Evolutionary conservation across 2,797 vertebrate species (phyloP).

Genomic region (Erpetoichthys calabaricus): DNA sequence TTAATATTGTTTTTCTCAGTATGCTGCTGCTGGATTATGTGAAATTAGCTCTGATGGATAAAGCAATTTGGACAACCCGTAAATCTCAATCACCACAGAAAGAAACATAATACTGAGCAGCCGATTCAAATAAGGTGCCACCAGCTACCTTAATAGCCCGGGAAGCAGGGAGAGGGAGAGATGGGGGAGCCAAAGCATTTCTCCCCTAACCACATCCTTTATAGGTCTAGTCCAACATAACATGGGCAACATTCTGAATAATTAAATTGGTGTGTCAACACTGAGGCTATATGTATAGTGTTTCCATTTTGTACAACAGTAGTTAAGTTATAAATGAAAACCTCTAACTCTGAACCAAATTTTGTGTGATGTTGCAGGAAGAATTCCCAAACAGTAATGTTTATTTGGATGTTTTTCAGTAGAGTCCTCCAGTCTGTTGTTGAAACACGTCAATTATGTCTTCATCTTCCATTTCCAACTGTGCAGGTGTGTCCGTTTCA

Average conservation of each 20-base stretch:
- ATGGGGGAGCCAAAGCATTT: too few relatives aligned
- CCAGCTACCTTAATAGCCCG: constrained; percentile 6
- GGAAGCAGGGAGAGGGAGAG: too few relatives aligned
- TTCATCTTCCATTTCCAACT: constrained; percentile 99
- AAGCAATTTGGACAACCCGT: constrained; percentile 20
- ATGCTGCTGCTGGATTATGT: too few relatives aligned
- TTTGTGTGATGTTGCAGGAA: constrained; percentile 21
- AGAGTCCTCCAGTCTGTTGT: constrained; percentile 91
- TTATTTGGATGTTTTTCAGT: constrained; percentile 51
- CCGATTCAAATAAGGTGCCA: constrained; percentile 17
- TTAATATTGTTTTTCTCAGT: too few relatives aligned
- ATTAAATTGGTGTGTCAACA: too few relatives aligned
- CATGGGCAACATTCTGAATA: too few relatives aligned
- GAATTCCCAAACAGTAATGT: constrained; percentile 24
- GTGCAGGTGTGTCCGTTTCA: constrained; percentile 64
- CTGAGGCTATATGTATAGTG: too few relatives aligned
- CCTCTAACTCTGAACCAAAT: constrained; percentile 22
- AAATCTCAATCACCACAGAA: constrained; percentile 18
- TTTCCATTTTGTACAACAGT: too few relatives aligned
- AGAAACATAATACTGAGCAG: constrained; percentile 18
- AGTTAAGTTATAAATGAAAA: constrained; percentile 37
- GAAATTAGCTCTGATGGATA: constrained; percentile 26
- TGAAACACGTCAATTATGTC: constrained; percentile 99
- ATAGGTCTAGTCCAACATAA: too few relatives aligned
- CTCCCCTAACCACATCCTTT: too few relatives aligned